A percentile compares a stretch with the other conserved stretches of the same genome.
These are phyloP conservation scores for Agriopis marginaria DNA, from an alignment of 2,888 invertebrate genomes.

Conservation along the genomic window DNA sequence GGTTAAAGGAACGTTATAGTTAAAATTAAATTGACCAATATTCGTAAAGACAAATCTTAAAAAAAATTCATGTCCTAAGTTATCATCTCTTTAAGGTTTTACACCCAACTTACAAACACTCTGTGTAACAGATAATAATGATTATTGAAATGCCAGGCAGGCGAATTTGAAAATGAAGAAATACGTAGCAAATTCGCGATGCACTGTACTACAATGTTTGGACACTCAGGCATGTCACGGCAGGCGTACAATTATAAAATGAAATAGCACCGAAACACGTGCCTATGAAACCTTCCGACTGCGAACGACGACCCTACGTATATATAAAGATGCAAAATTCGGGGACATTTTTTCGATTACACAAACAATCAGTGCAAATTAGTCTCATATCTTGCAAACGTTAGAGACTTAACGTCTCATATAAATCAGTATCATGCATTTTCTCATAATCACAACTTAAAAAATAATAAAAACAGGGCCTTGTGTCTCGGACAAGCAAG, in stretches of 20 bases:
- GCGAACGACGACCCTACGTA: slow-evolving; percentile 1
- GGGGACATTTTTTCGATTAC: not conserved
- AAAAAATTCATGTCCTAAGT: not conserved
- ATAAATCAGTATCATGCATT: not conserved
- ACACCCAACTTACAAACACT: not conserved
- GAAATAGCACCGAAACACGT: slow-evolving; percentile 77
- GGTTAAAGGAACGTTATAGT: too few relatives aligned
- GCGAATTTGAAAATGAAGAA: slow-evolving; percentile 19
- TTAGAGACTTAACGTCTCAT: not conserved
- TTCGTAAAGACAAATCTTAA: not conserved
- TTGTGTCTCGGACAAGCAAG: not conserved
- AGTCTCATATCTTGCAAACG: not conserved
- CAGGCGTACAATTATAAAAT: slow-evolving; percentile 52
- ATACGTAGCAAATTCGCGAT: slow-evolving; percentile 49
- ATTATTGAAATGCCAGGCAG: slow-evolving; percentile 51
- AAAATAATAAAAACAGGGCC: not conserved
- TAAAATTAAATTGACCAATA: not conserved
- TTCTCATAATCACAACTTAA: not conserved
- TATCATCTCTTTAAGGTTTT: not conserved
- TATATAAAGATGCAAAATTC: not conserved
- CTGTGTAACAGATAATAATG: slow-evolving; percentile 54
- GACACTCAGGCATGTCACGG: slow-evolving; percentile 53
- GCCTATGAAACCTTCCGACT: slow-evolving; percentile 29
- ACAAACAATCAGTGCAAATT: not conserved
- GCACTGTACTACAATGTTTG: slow-evolving; percentile 56